phyloP scores from a whole-genome alignment of 2,113 vertebrate species.

The Peucedramus taeniatus region DNA sequence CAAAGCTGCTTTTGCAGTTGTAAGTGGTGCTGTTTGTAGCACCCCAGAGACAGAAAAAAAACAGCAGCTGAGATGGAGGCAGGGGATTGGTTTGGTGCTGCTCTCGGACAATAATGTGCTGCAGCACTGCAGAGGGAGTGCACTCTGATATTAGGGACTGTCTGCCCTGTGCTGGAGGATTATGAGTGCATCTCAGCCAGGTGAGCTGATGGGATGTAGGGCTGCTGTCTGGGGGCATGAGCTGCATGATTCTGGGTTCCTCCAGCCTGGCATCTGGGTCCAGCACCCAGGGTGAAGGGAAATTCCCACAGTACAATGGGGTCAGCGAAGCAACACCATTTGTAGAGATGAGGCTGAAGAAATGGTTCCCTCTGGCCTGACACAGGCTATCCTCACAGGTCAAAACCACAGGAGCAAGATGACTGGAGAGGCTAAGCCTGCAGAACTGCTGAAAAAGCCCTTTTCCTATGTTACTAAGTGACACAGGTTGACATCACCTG shows the following conservation, averaged over 20 bases:
- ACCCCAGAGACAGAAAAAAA: background rate
- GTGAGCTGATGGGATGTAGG: background rate
- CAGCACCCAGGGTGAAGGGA: background rate
- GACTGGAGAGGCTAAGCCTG: background rate
- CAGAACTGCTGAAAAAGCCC: background rate
- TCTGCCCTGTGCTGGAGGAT: background rate
- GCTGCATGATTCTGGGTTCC: background rate
- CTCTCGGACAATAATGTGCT: background rate
- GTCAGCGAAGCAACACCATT: background rate
- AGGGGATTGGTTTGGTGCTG: background rate
- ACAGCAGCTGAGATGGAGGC: background rate
- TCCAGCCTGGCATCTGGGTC: too few relatives aligned
- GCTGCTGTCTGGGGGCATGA: background rate
- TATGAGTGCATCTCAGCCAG: background rate
- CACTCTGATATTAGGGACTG: background rate
- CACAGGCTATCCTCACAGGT: background rate
- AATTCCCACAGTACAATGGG: background rate
- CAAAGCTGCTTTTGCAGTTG: background rate
- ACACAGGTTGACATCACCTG: background rate
- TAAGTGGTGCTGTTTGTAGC: background rate
- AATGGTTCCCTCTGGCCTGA: background rate
- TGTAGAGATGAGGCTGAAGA: background rate
- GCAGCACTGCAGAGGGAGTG: background rate
- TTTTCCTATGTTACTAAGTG: accelerated
- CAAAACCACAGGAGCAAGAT: background rate